Evolutionary conservation across 2,797 vertebrate genomes (phyloP), one percentile per base, ranked within the genome.

Genomic region (Perdix hodgsoniae): DNA sequence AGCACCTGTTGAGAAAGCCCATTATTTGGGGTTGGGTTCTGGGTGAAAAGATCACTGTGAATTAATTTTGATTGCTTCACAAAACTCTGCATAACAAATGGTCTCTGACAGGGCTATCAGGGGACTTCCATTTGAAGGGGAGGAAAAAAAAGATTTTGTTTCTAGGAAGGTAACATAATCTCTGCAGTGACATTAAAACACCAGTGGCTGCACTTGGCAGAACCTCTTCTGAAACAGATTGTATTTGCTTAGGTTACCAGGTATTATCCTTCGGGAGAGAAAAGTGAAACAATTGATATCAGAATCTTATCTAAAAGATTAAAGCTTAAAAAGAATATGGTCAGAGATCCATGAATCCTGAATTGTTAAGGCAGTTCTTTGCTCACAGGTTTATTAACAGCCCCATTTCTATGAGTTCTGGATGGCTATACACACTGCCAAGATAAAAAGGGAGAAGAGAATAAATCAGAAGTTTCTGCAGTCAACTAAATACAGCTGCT

Each of bases 141-240:
- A 91, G 70, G 74, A 85, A 97, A 98, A 56, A 56, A 94, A 93
- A 98, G 98, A 98, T 98, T 97, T 98, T 98, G 97, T 98, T 98
- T 97, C 98, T 91, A 96, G 97, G 97, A 98, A 98, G 98, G 99
- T 99, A 99, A 99, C 96, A 97, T 94, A 98, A 99, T 98, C 98
- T 98, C 97, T 88, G 94, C 98, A 97, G 97, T 98, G 98, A 99
- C 98, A 98, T 99, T 98, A 98, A 98, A 98, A 98, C 97, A 82
- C 88, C 97, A 97, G 97, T 94, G 98, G 96, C 98, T 97, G 97
- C 96, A 93, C 95, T 97, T 97, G 97, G 97, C 97, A 97, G 97
- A 98, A 96, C 97, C 97, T 98, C 98, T 98, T 97, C 93, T 97
- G 86, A 97, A 98, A 97, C 97, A 98, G 98, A 98, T 97, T 98